Conservation (phyloP, 2,888 invertebrate species). For the Spodoptera littoralis region DNA sequence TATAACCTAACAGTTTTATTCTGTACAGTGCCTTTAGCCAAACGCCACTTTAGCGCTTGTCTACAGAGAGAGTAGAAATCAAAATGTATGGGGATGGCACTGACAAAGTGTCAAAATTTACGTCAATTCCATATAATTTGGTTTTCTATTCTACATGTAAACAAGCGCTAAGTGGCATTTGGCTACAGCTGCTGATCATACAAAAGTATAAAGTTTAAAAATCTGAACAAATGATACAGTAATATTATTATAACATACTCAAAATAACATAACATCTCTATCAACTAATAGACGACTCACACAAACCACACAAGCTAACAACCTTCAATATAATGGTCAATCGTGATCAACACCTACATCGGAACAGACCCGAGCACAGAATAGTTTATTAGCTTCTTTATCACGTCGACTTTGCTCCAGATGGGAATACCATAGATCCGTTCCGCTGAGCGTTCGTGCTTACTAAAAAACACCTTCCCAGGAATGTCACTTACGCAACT, state of each 20-base stretch:
- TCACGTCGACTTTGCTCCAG: constrained; percentile 55
- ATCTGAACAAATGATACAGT: not conserved
- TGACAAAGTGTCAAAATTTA: too few relatives aligned
- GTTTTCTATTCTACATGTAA: too few relatives aligned
- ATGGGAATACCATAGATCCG: constrained; percentile 73
- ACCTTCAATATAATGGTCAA: constrained; percentile 12
- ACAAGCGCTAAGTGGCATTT: too few relatives aligned
- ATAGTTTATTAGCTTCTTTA: constrained; percentile 72
- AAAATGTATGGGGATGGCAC: too few relatives aligned
- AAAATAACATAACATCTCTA: not conserved
- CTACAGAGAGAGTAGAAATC: too few relatives aligned
- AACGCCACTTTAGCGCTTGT: too few relatives aligned
- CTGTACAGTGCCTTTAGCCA: too few relatives aligned
- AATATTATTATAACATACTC: not conserved
- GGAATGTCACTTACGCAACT: constrained; percentile 82
- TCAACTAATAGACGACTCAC: not conserved
- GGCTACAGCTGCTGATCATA: too few relatives aligned
- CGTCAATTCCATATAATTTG: too few relatives aligned
- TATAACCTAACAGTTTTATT: too few relatives aligned
- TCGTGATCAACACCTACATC: constrained; percentile 43
- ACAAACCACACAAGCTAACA: not conserved
- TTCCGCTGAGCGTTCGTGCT: constrained; percentile 70
- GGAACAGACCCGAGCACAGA: constrained; percentile 65
- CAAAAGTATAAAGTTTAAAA: not conserved
- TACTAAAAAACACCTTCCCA: constrained; percentile 77